phyloP scores from a whole-genome alignment of 2,888 invertebrate species.

The Chymomyza fuscimana region DNA sequence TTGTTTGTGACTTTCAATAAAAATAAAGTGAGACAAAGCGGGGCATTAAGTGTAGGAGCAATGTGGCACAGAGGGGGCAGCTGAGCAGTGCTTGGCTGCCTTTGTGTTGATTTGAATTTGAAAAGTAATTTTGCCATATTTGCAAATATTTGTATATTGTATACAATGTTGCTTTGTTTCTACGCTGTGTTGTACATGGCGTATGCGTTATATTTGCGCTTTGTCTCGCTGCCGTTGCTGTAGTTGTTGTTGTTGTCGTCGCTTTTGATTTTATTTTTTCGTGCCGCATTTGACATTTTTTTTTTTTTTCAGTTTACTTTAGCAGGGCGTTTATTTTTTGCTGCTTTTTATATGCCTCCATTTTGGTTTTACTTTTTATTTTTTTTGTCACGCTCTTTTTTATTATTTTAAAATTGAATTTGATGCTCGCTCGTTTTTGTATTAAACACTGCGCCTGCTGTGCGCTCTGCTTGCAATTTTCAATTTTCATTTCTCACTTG shows the following conservation, averaged over 20 bases:
- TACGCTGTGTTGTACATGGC: not conserved
- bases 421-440: constrained; percentile 24
- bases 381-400: constrained; percentile 1
- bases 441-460: not conserved
- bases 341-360: not conserved
- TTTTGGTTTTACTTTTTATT: not conserved
- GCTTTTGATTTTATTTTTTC: constrained; percentile 6
- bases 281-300: not conserved
- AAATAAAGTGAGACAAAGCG: not conserved
- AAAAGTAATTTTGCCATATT: constrained; percentile 34
- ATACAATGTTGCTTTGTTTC: not conserved
- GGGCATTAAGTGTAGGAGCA: not conserved
- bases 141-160: constrained; percentile 11
- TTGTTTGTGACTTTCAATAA: not conserved
- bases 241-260: not conserved
- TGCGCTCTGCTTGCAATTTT: not conserved
- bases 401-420: constrained; percentile 37
- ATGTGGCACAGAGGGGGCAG: not conserved
- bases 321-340: not conserved
- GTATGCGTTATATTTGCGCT: constrained; percentile 5
- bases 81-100: not conserved
- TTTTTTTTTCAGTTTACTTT: constrained; percentile 1
- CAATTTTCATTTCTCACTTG: not conserved
- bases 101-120: constrained; percentile 46
- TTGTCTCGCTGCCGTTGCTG: not conserved